Conservation (phyloP, 2,888 invertebrate species). For the Ophioninae sp. region DNA sequence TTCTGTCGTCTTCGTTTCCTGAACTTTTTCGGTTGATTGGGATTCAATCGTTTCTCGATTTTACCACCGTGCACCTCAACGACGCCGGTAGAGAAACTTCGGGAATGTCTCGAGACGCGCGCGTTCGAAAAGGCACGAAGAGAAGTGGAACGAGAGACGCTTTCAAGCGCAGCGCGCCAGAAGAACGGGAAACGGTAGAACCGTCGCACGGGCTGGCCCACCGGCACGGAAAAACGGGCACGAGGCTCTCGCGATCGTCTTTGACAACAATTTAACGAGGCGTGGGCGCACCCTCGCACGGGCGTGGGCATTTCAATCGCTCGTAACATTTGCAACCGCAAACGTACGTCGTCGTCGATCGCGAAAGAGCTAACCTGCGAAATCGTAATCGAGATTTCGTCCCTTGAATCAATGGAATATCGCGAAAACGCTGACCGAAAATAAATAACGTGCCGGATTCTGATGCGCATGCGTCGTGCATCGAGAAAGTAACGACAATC, state of each 20-base stretch:
- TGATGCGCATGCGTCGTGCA: neutral
- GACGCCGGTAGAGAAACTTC: neutral
- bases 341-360: neutral
- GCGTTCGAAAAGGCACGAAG: conserved; percentile 49
- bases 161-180: conserved; percentile 50
- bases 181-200: conserved; percentile 13
- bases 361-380: neutral
- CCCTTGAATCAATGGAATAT: conserved; percentile 8
- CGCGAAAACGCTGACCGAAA: conserved; percentile 20
- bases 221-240: conserved; percentile 44
- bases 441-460: neutral
- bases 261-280: neutral
- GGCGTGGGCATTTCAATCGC: neutral
- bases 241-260: conserved; percentile 24
- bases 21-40: no score
- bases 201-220: conserved; percentile 23
- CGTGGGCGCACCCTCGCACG: neutral
- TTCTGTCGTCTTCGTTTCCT: neutral
- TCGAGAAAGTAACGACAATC: conserved; percentile 14
- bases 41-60: neutral
- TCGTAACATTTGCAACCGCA: neutral
- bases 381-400: neutral
- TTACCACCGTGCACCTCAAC: neutral
- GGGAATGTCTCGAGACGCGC: conserved; percentile 11
- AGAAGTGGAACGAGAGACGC: conserved; percentile 63